phyloP scores from a whole-genome alignment of 2,797 vertebrate species.

The Martes flavigula region DNA sequence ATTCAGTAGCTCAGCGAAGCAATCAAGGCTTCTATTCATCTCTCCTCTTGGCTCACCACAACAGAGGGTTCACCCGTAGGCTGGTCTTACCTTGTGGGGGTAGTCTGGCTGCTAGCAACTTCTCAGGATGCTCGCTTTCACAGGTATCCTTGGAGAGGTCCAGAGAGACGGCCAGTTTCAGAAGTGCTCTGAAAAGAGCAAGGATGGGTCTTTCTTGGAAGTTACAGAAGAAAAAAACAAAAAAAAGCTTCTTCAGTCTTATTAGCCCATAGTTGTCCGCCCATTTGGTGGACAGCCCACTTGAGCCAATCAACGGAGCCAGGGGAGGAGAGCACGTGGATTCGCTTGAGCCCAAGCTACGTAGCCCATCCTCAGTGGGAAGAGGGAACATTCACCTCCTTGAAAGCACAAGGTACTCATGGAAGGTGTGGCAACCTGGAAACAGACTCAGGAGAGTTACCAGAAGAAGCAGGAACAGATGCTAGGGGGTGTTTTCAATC shows the following conservation, averaged over 20 bases:
- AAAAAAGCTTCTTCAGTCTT: background rate
- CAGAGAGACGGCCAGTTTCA: background rate
- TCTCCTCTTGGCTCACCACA: background rate
- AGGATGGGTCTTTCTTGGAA: background rate
- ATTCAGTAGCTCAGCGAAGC: background rate
- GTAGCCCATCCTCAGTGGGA: background rate
- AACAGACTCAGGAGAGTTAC: background rate
- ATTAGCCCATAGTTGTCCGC: background rate
- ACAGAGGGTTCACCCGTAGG: background rate
- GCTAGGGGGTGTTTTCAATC: background rate
- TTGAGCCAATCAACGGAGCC: background rate
- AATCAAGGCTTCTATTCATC: background rate
- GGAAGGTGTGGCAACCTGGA: background rate
- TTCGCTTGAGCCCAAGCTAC: background rate
- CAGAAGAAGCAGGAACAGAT: background rate
- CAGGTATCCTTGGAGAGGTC: background rate
- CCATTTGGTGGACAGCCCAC: background rate
- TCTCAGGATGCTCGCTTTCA: background rate
- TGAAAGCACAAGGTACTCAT: background rate
- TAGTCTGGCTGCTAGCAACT: background rate
- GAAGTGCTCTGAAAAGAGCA: background rate
- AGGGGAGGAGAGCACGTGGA: fast-evolving
- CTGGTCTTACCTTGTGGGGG: background rate
- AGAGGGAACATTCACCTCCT: background rate
- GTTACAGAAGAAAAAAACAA: background rate